Base-by-base conservation (phyloP, 2,797 vertebrate genomes). In the Neosilurus hyrtlii region DNA sequence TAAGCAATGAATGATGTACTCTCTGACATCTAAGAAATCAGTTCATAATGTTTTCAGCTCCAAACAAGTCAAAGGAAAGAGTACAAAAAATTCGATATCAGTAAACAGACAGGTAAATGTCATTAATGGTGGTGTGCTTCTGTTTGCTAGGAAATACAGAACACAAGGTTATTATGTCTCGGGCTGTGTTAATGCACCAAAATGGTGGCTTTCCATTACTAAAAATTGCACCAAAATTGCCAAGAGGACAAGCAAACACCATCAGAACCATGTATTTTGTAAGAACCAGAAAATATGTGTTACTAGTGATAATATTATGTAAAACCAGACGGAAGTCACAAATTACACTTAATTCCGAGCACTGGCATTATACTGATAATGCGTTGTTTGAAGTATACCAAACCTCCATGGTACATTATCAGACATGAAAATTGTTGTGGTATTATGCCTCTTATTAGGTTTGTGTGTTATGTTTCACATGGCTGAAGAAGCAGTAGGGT, bases 151-250 rank as follows among this genome's bases (percentile, higher is more conserved):
- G 26, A 56, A 79, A 79, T 79, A n/a, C 37, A 65, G 61, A 62
- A 62, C 57, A 49, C 8, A 20, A 14, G 63, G 30, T 68, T n/a
- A 56, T 57, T 68, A 80, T 37, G 65, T 12, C 52, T 54, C 16
- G 14, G 49, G n/a, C 65, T 16, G 65, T 2, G 52, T 80, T 80
- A 68, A 80, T 80, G 78, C 78, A 80, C 49, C 51, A 80, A 80
- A 80, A 80, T 68, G 63, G 51, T 57, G 49, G 78, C 51, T 80
- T 57, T 26, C 78, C 65, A 80, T 80, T 80, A 68, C 26, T 37
- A 80, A 79, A 63, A 57, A 78, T 80, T 80, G 65, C 78, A 80
- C 51, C 51, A 56, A 67, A 68, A 80, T 80, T 63, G 11, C 78
- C 26, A 57, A 57, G 65, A 56, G 51, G 20, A 80, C 51, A 67